Percentiles rank a stretch among this genome's conserved stretches.
Evolutionary conservation across 2,888 invertebrate genomes (phyloP).

Genomic region (Eilema caniola): DNA sequence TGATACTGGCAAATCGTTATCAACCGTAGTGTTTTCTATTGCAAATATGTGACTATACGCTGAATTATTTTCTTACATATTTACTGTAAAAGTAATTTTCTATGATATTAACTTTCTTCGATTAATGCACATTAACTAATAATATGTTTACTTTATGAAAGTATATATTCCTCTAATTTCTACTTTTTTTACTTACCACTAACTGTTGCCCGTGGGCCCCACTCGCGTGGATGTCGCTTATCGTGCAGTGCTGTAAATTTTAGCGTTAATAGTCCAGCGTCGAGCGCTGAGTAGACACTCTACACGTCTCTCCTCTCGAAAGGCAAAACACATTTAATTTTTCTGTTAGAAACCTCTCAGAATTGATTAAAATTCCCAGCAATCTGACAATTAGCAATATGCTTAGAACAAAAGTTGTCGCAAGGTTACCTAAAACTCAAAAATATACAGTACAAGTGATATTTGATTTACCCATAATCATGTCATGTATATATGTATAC

Average conservation of each 20-base stretch:
- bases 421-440: not conserved
- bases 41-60: not conserved
- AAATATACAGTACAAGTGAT: not conserved
- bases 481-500: not conserved
- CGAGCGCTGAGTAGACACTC: no score
- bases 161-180: not conserved
- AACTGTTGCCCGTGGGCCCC: no score
- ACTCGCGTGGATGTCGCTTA: no score
- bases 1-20: conserved; percentile 47
- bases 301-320: no score
- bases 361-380: no score
- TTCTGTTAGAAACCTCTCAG: no score
- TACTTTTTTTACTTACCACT: not conserved
- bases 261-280: no score
- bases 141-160: not conserved
- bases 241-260: no score
- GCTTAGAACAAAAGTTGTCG: no score
- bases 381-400: no score
- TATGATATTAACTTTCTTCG: not conserved
- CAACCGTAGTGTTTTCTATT: not conserved
- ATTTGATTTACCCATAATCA: not conserved
- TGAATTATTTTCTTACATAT: not conserved
- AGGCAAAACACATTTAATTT: no score
- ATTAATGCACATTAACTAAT: no score
- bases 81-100: not conserved